Evolutionary conservation across 2,888 invertebrate genomes (phyloP), one percentile per base, ranked within the genome.

Genomic region (Tuberolachnus salignus): DNA sequence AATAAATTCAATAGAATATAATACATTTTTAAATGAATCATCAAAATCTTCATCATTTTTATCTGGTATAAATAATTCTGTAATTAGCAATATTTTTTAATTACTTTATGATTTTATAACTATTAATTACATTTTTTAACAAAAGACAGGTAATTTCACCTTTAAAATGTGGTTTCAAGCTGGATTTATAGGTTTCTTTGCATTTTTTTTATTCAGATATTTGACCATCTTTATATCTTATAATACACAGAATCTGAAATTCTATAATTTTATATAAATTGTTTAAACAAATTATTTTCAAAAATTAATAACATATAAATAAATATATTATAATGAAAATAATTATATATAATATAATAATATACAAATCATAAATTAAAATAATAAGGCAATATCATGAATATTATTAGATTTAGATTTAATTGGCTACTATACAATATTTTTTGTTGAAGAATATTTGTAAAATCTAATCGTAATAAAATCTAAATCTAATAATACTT

Each of bases 11-110:
- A 75, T 51, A 14, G 75, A 67, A 6, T 34, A 67, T 59, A 75
- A 49, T 46, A 75, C 46, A 21, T 75, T 67, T 59, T 75, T 75
- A 55, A 75, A 75, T 8, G 75, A 67, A 34, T 67, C 75, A 57
- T 67, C 67, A 59, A 67, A 75, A 75, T 75, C 75, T 4, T 23
- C 26, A 44, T 75, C 75, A 16, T 67, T 34, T 49, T 75, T 46
- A 67, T 55, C 57, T 10, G 21, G 75, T 46, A 34, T 8, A 19
- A 34, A n/a, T 16, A 6, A 16, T 19, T 75, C 66, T 10, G 3
- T 13, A 23, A 11, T 16, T 42, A 63, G 63, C 9, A 49, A 57
- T 23, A 61, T 3, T 13, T n/a, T 34, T 26, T 49, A 49, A 21
- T 49, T 19, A 72, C 10, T 19, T 57, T 16, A 57, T 3, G 16